Evolutionary conservation across 2,888 invertebrate species (phyloP).

Genomic region (Caenorhabditis virilis): DNA sequence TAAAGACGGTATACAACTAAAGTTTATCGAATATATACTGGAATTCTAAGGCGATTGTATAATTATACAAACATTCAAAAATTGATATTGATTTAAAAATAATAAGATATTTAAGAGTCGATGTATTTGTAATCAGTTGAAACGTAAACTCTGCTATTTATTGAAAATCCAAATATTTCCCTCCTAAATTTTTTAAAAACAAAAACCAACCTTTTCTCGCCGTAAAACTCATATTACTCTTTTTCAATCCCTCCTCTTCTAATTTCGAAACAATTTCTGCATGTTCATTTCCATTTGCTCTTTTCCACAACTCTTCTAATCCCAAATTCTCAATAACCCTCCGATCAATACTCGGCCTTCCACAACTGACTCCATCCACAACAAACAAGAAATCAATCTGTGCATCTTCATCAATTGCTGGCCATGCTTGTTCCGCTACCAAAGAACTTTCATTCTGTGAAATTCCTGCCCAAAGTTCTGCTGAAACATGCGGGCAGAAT

Average conservation of each 20-base stretch:
- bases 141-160: too few species aligned
- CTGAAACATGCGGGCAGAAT: conserved; percentile 31
- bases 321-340: conserved; percentile 38
- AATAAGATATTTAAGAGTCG: too few species aligned
- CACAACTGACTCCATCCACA: conserved; percentile 55
- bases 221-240: conserved; percentile 9
- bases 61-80: too few species aligned
- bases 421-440: conserved; percentile 54
- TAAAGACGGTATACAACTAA: too few species aligned
- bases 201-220: conserved; percentile 19
- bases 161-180: neutral
- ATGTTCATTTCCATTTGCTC: conserved; percentile 31
- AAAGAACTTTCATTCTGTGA: neutral
- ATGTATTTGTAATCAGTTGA: too few species aligned
- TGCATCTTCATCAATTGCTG: conserved; percentile 56
- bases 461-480: conserved; percentile 29
- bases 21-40: too few species aligned
- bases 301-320: conserved; percentile 25
- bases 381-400: conserved; percentile 55
- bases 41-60: too few species aligned
- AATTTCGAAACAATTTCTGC: conserved; percentile 26
- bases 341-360: conserved; percentile 45
- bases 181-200: neutral
- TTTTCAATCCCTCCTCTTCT: conserved; percentile 20
- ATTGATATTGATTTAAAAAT: too few species aligned